Percentiles rank a stretch among this genome's conserved stretches.
Evolutionary conservation across 2,888 invertebrate genomes (phyloP).

Genomic region (Hydriomena furcata): DNA sequence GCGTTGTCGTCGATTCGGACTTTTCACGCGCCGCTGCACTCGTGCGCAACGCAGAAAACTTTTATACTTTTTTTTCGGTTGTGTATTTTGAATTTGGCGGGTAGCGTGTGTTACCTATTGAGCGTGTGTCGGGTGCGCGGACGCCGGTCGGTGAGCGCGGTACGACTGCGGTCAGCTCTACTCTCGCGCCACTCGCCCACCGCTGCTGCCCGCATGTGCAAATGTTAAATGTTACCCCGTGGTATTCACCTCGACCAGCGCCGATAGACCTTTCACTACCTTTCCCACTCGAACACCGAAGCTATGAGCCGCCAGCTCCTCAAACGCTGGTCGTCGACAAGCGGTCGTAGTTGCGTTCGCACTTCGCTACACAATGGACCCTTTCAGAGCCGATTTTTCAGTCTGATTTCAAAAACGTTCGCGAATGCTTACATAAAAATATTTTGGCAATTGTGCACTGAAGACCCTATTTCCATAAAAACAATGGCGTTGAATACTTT

Average conservation of each 20-base stretch:
- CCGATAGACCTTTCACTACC: slow-evolving; percentile 33
- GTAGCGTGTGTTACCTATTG: slow-evolving; percentile 71
- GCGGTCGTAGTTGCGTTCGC: slow-evolving; percentile 39
- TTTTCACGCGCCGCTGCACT: slow-evolving; percentile 69
- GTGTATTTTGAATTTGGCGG: slow-evolving; percentile 73
- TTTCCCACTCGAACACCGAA: slow-evolving; percentile 12
- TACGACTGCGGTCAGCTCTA: slow-evolving; percentile 71
- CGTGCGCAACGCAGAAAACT: slow-evolving; percentile 58
- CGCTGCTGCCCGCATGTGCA: slow-evolving; percentile 56
- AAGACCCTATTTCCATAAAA: slow-evolving; percentile 40
- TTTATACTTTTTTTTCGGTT: slow-evolving; percentile 49
- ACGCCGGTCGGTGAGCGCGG: slow-evolving; percentile 71
- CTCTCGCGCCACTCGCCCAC: slow-evolving; percentile 65
- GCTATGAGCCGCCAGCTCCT: too few species aligned
- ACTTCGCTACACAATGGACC: slow-evolving; percentile 39
- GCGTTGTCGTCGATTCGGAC: slow-evolving; percentile 64
- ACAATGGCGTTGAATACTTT: slow-evolving; percentile 36
- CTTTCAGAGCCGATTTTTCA: slow-evolving; percentile 55
- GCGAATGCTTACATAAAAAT: slow-evolving; percentile 42
- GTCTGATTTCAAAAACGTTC: slow-evolving; percentile 52
- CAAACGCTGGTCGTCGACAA: slow-evolving; percentile 40
- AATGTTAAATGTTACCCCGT: slow-evolving; percentile 73
- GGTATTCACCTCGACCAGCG: slow-evolving; percentile 58
- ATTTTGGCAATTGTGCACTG: slow-evolving; percentile 39
- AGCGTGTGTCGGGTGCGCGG: slow-evolving; percentile 72